Conservation (phyloP, 2,113 vertebrate species). For the Chaetops frenatus region DNA sequence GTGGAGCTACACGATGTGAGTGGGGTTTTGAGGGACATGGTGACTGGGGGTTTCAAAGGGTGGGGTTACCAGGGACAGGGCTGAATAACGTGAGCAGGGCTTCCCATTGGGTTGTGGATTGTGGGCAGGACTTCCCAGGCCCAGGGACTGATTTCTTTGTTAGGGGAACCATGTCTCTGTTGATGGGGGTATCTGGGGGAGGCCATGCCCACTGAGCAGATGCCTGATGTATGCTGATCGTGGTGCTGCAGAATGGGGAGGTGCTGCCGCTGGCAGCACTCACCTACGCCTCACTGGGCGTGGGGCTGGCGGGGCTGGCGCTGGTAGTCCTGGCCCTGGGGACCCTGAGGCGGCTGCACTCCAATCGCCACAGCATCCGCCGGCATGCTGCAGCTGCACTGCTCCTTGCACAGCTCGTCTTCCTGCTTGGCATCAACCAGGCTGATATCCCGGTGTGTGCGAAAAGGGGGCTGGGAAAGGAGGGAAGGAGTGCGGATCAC, state of each 20-base stretch:
- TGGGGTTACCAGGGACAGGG: neutral
- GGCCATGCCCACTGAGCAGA: neutral
- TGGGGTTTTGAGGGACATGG: neutral
- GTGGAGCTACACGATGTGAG: neutral
- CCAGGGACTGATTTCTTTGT: neutral
- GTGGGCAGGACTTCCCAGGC: neutral
- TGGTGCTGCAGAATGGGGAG: slow-evolving; percentile 82
- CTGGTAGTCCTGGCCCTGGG: slow-evolving; percentile 83
- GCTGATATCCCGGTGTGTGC: slow-evolving; percentile 78
- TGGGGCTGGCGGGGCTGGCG: slow-evolving; percentile 83
- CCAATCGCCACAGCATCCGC: slow-evolving; percentile 87
- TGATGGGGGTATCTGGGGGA: neutral
- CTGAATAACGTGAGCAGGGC: neutral
- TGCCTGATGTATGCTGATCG: neutral
- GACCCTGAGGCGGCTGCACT: slow-evolving; percentile 73
- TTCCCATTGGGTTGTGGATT: neutral
- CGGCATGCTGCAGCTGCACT: slow-evolving; percentile 81
- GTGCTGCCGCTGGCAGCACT: slow-evolving; percentile 86
- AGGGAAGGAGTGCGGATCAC: neutral
- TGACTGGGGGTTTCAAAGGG: neutral
- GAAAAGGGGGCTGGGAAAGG: slow-evolving; percentile 14
- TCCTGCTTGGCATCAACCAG: slow-evolving; percentile 92
- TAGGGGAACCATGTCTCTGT: neutral
- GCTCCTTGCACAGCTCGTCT: slow-evolving; percentile 86
- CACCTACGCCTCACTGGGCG: slow-evolving; percentile 81